phyloP scores from a whole-genome alignment of 2,888 invertebrate genomes.

The Nymphalis c-album region DNA sequence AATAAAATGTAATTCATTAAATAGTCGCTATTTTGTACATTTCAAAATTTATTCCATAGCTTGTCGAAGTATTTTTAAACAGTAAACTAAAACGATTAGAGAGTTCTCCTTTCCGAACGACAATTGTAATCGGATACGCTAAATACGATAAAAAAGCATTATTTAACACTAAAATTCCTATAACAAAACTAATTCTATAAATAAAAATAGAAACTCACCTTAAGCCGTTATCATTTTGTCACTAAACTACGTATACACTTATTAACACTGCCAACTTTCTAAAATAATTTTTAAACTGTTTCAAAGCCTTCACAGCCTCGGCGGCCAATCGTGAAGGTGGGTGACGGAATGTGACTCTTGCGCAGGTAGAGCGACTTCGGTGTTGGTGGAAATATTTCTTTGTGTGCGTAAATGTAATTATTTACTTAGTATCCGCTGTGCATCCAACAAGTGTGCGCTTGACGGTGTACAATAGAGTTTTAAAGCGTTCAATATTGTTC shows the following conservation, averaged over 20 bases:
- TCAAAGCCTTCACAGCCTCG: slow-evolving; percentile 68
- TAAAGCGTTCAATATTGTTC: background rate
- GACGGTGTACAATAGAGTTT: slow-evolving; percentile 21
- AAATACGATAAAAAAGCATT: slow-evolving; percentile 24
- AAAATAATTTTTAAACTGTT: slow-evolving; percentile 56
- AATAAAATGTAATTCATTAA: too few relatives aligned
- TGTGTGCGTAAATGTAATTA: slow-evolving; percentile 59
- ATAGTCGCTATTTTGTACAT: too few relatives aligned
- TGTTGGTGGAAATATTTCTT: slow-evolving; percentile 43
- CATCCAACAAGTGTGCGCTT: slow-evolving; percentile 45
- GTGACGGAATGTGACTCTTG: slow-evolving; percentile 77
- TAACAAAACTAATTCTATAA: slow-evolving; percentile 1
- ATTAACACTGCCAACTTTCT: slow-evolving; percentile 63
- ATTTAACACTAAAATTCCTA: slow-evolving; percentile 12
- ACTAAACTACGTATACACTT: slow-evolving; percentile 31
- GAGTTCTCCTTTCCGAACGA: slow-evolving; percentile 6
- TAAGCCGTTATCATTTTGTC: slow-evolving; percentile 43
- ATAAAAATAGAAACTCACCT: slow-evolving; percentile 39
- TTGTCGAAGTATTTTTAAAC: background rate
- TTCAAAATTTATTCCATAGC: too few relatives aligned
- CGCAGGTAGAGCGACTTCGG: slow-evolving; percentile 67
- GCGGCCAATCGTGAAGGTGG: slow-evolving; percentile 69
- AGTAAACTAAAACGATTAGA: slow-evolving; percentile 5
- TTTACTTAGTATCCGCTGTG: slow-evolving; percentile 56
- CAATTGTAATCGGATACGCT: slow-evolving; percentile 20